Evolutionary conservation across 2,888 invertebrate species (phyloP).

Genomic region (Orchesellides sinensis): DNA sequence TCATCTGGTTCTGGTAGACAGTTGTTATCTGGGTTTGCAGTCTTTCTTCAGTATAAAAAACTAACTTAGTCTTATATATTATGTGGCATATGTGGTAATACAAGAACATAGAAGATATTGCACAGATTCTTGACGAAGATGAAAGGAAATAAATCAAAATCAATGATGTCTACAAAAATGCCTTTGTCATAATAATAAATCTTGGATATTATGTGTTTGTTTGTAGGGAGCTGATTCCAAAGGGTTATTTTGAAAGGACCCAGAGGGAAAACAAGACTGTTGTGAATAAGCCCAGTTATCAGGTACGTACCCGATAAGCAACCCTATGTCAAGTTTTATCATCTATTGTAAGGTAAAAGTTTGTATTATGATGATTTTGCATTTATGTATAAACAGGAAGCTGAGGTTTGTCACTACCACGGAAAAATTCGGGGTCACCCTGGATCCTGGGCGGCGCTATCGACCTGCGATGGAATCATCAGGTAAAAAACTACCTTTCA

Average conservation of each 20-base stretch:
- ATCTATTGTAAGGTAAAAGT: too few species aligned
- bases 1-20: too few species aligned
- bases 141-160: too few species aligned
- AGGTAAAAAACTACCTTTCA: slow-evolving; percentile 75
- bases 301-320: slow-evolving; percentile 77
- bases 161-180: too few species aligned
- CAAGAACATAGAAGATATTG: too few species aligned
- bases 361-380: too few species aligned
- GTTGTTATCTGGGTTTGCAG: too few species aligned
- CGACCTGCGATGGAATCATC: slow-evolving; percentile 85
- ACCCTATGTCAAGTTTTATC: neutral
- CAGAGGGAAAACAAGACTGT: slow-evolving; percentile 81
- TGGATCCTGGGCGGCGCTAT: slow-evolving; percentile 89
- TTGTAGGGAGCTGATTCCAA: slow-evolving; percentile 82
- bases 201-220: slow-evolving; percentile 5
- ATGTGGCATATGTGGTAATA: too few species aligned
- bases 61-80: too few species aligned
- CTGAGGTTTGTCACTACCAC: slow-evolving; percentile 86
- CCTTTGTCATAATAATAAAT: neutral
- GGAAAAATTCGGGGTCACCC: slow-evolving; percentile 85
- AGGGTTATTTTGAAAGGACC: slow-evolving; percentile 82
- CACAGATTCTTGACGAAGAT: too few species aligned
- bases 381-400: slow-evolving; percentile 80
- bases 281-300: slow-evolving; percentile 79
- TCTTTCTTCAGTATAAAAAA: too few species aligned